Base-by-base conservation (phyloP, 2,113 vertebrate genomes). In the Colius striatus region DNA sequence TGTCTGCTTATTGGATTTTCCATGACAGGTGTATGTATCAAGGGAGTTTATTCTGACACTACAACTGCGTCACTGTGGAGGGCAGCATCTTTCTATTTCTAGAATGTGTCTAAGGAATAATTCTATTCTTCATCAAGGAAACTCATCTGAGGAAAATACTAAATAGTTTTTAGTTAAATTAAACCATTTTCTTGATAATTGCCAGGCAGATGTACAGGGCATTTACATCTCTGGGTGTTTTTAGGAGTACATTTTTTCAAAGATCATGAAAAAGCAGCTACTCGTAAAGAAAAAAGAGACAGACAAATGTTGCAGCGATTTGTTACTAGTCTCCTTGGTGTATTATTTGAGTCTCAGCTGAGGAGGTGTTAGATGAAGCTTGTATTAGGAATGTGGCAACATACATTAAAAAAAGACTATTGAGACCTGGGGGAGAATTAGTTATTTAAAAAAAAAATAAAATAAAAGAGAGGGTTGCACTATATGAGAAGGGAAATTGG, bases 71-170 rank as follows among this genome's bases (percentile, higher is more conserved):
- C 82, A 50, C 50, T 57, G 11, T 47, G 38, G 45, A 92, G 43
- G 38, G 73, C n/a, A 67, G 25, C n/a, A 27, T 93, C 80, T 90
- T 85, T 83, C 84, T 95, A 2, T 87, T 94, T 97, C 76, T 84
- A 81, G 82, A 91, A 94, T 34, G n/a, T 67, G 82, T 67, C 72
- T 57, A 41, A 61, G n/a, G n/a, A 93, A 25, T 75, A 84, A 90
- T 48, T 94, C 43, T 66, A 3, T 89, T 84, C 67, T 85, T 89
- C 48, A 82, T 95, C 71, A 87, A 84, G 95, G 90, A 90, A 84
- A 20, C 22, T 75, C 38, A 16, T 25, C 15, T 70, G 81, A 94
- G 73, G 86, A 89, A 96, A 81, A 45, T 6, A 89, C 54, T 78
- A 18, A 82, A 68, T 89, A 78, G 14, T 32, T 50, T n/a, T 73